Evolutionary conservation across 2,888 invertebrate genomes (phyloP), one percentile per base, ranked within the genome.

Genomic region (Cephonodes hylas): DNA sequence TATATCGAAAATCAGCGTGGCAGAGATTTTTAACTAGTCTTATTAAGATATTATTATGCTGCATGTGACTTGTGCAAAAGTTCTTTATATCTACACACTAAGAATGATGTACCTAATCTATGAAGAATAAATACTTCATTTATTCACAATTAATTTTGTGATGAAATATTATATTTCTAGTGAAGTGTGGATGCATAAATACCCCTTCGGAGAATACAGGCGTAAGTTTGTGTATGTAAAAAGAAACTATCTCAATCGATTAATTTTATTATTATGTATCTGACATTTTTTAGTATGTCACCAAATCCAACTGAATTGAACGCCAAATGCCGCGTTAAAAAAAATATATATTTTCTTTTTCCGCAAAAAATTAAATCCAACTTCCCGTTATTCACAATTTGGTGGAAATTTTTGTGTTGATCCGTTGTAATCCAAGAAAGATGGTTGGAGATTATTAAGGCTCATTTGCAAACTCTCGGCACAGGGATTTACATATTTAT

Each of bases 381-480:
- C 18, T 53, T 53, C 18, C 27, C 53, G 31, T 53, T 31, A 31
- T 31, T 31, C 31, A 53, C 53, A 31, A 53, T 53, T 53, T 53
- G 27, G 53, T 53, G 27, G 18, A 31, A 18, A 18, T 18, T 27
- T 18, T 31, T n/a, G 27, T 27, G 58, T 42, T 59, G 44, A 59
- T 42, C 58, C 79, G 64, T 64, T 70, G 73, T 80, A 77, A 82
- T 78, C 79, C 81, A 62, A 53, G 71, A 76, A 77, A 76, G 77
- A 81, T 79, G 77, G 74, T 71, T 75, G 60, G 62, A 75, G 76
- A 80, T 82, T 82, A 76, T 79, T 75, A 75, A 71, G 72, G 77
- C 79, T 79, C 75, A 78, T 81, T 81, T 79, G 79, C 76, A 73
- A 79, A 74, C 75, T 77, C 77, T 75, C 76, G 74, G 69, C 76